Conservation (phyloP, 2,888 invertebrate species). For the Oscheius myriophilus region DNA sequence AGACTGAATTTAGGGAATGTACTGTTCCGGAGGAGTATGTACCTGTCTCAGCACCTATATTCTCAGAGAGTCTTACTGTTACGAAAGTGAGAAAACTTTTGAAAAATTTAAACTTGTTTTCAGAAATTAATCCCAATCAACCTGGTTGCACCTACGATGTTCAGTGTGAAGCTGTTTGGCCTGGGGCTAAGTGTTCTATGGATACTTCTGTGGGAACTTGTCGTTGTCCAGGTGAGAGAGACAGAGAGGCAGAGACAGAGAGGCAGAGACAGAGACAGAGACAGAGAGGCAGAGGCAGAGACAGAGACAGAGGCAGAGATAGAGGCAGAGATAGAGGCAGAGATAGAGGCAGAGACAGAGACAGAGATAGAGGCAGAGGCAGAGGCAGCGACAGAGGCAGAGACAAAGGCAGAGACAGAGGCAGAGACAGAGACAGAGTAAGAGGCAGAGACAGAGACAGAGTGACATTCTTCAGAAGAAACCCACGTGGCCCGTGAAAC, state of each 20-base stretch:
- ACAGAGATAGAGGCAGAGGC: too few species aligned
- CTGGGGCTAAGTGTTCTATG: conserved; percentile 57
- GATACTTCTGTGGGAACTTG: conserved; percentile 58
- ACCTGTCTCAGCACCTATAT: conserved; percentile 58
- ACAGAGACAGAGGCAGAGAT: too few species aligned
- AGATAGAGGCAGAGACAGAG: too few species aligned
- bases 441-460: neutral
- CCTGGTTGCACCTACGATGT: conserved; percentile 59
- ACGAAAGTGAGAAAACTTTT: conserved; percentile 48
- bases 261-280: neutral
- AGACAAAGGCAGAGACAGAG: too few species aligned
- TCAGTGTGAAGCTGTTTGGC: conserved; percentile 62
- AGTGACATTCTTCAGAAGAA: conserved; percentile 36
- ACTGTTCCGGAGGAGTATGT: conserved; percentile 55
- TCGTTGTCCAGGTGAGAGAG: conserved; percentile 44
- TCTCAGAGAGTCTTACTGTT: conserved; percentile 55
- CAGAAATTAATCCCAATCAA: conserved; percentile 63
- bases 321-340: too few species aligned
- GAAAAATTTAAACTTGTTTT: conserved; percentile 13
- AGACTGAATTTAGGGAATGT: conserved; percentile 54
- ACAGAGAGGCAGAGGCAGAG: too few species aligned
- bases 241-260: neutral
- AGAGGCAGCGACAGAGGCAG: too few species aligned
- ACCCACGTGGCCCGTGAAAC: conserved; percentile 60
- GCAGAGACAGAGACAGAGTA: too few species aligned